A percentile compares a stretch with the other conserved stretches of the same genome.
These are phyloP conservation scores for Rhipidura dahli DNA, from an alignment of 2,113 vertebrate genomes.

Conservation along the genomic window DNA sequence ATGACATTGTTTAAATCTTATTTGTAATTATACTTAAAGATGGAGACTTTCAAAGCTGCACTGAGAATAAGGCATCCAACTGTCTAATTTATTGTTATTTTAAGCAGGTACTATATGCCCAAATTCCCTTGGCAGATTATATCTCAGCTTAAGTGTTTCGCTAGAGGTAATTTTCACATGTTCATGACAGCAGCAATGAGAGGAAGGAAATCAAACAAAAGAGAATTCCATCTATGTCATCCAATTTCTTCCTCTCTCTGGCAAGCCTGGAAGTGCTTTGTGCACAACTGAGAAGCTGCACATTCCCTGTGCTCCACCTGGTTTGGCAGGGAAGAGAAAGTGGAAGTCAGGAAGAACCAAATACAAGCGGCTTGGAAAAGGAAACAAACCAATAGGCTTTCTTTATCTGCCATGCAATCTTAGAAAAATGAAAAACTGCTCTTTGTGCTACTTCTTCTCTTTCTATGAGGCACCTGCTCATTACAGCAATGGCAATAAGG, in stretches of 20 bases:
- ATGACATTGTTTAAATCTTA: conserved; percentile 32
- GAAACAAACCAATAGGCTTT: background rate
- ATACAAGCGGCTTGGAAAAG: background rate
- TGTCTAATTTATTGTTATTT: conserved; percentile 55
- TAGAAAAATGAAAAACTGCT: background rate
- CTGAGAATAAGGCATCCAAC: background rate
- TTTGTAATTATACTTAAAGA: conserved; percentile 39
- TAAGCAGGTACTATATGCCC: conserved; percentile 40
- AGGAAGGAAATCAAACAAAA: conserved; percentile 50
- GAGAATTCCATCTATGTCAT: background rate
- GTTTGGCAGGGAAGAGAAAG: background rate
- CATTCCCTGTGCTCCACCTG: background rate
- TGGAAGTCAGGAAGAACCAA: background rate
- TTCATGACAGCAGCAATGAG: conserved; percentile 30
- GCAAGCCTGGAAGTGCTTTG: background rate
- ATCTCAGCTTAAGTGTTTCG: conserved; percentile 44
- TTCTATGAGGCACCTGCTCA: background rate
- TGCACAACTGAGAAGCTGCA: background rate
- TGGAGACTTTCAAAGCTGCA: conserved; percentile 20
- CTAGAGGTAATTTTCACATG: conserved; percentile 41
- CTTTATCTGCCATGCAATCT: background rate
- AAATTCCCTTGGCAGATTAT: conserved; percentile 48
- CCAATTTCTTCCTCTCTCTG: background rate
- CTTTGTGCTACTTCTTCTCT: background rate
- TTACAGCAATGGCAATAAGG: background rate